Evolutionary conservation across 2,797 vertebrate species (phyloP).

Genomic region (Neosilurus hyrtlii): DNA sequence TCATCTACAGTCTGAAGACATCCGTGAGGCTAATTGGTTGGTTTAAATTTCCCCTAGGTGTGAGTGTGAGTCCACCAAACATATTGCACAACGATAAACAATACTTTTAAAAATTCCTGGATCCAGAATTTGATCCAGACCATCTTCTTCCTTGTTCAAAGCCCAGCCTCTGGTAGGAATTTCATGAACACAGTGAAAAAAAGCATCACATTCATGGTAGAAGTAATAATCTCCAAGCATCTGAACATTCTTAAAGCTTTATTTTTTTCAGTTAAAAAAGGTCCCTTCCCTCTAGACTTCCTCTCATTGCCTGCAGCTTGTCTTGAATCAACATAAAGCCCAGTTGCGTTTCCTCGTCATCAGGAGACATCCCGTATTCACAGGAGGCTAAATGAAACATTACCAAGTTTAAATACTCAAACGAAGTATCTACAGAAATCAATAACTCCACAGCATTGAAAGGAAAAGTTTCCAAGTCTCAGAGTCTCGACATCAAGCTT

Average conservation of each 20-base stretch:
- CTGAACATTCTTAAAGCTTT: neutral
- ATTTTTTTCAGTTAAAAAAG: neutral
- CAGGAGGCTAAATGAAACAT: constrained; percentile 34
- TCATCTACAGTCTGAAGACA: too few species aligned
- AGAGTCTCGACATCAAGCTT: constrained; percentile 26
- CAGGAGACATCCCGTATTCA: neutral
- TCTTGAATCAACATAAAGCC: neutral
- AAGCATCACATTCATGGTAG: too few species aligned
- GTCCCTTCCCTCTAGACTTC: neutral
- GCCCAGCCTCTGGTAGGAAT: too few species aligned
- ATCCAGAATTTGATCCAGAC: too few species aligned
- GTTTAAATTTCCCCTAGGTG: too few species aligned
- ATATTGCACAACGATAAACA: too few species aligned
- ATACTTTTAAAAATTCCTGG: too few species aligned
- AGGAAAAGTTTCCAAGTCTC: constrained; percentile 34
- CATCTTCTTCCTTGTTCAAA: too few species aligned
- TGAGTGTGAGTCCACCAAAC: too few species aligned
- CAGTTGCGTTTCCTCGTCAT: neutral
- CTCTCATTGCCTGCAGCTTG: neutral
- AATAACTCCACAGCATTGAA: constrained; percentile 28
- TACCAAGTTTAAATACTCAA: constrained; percentile 30
- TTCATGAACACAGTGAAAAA: too few species aligned
- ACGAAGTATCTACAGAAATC: constrained; percentile 45
- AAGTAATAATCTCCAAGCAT: neutral
- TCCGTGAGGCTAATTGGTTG: too few species aligned